Conservation (phyloP, 35 echinoderm and acorn worm species). For the Amphiura filiformis region DNA sequence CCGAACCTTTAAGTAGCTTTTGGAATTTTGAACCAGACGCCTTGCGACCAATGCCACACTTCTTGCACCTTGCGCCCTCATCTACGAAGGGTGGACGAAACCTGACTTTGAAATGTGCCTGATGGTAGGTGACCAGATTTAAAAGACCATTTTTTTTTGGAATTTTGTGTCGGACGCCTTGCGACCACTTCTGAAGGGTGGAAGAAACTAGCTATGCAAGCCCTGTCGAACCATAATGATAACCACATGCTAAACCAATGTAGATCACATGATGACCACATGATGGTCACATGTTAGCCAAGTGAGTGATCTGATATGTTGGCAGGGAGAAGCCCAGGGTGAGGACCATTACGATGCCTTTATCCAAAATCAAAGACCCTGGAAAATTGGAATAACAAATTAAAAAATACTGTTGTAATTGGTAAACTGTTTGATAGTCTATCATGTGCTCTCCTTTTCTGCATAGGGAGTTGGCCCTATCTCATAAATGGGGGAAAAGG, state of each 20-base stretch:
- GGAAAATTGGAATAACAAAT: neutral
- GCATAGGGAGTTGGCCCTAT: no score
- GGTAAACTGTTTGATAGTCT: no score
- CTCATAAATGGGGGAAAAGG: no score
- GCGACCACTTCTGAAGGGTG: neutral
- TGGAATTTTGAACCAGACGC: neutral
- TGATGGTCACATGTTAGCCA: neutral
- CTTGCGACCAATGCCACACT: neutral
- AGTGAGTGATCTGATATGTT: neutral
- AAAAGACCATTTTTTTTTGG: no score
- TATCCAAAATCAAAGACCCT: neutral
- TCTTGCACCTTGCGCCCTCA: neutral
- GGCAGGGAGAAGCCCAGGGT: neutral
- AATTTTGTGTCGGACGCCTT: neutral
- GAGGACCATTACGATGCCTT: neutral
- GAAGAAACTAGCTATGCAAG: neutral
- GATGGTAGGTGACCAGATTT: neutral
- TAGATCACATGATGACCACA: neutral
- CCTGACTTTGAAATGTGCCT: neutral
- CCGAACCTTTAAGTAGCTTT: no score
- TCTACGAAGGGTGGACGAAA: neutral
- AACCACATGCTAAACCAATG: neutral
- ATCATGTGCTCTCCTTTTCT: no score
- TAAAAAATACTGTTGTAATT: no score
- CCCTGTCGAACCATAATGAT: neutral